Evolutionary conservation across 2,113 vertebrate genomes (phyloP).

Genomic region (Emydocephalus ijimae): DNA sequence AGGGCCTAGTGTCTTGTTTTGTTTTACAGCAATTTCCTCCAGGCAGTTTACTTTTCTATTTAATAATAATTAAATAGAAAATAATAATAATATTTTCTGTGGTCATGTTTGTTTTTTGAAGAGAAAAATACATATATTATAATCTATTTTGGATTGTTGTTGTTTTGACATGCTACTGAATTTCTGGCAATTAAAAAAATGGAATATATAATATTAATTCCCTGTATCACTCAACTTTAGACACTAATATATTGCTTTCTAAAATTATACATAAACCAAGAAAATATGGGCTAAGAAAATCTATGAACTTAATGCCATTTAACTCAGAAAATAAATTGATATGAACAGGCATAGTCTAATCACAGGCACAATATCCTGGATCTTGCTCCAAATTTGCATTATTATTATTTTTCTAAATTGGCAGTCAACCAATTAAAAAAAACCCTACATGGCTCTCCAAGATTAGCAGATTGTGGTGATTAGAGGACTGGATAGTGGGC

Average conservation of each 20-base stretch:
- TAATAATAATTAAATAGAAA: not conserved
- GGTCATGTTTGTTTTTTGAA: not conserved
- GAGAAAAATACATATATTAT: not conserved
- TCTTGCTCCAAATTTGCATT: conserved; percentile 29
- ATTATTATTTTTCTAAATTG: conserved; percentile 31
- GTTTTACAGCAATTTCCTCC: not conserved
- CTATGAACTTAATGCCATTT: not conserved
- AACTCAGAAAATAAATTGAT: conserved; percentile 21
- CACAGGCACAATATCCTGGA: conserved; percentile 20
- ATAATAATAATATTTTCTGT: not conserved
- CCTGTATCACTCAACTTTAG: not conserved
- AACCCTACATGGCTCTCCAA: conserved; percentile 22
- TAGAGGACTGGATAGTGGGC: conserved; percentile 21
- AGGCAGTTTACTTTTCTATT: conserved; percentile 8
- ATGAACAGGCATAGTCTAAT: conserved; percentile 27
- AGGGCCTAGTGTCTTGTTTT: not conserved
- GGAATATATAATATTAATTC: not conserved
- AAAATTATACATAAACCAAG: not conserved
- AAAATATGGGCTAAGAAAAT: not conserved
- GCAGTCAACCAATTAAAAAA: conserved; percentile 32
- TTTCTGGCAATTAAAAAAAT: not conserved
- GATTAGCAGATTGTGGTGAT: conserved; percentile 20
- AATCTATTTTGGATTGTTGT: not conserved
- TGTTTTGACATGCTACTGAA: not conserved
- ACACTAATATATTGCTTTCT: not conserved